phyloP scores from a whole-genome alignment of 2,888 invertebrate species.

The Drosophila atripex region DNA sequence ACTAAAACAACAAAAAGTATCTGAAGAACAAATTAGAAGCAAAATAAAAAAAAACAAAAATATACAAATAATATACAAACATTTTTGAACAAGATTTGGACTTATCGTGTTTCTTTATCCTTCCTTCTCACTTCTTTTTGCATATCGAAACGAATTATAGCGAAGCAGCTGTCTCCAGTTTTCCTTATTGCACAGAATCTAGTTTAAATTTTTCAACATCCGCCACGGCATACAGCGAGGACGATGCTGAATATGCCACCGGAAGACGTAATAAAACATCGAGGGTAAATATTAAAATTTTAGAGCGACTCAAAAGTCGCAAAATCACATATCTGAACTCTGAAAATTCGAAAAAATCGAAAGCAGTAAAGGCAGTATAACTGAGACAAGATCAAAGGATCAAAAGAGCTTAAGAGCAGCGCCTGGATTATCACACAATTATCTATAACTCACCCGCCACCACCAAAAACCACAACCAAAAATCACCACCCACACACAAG shows the following conservation, averaged over 20 bases:
- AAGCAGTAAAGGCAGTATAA: constrained; percentile 8
- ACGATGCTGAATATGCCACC: constrained; percentile 89
- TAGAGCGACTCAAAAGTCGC: constrained; percentile 55
- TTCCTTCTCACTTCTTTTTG: constrained; percentile 78
- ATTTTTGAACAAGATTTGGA: constrained; percentile 71
- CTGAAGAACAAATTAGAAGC: constrained; percentile 35
- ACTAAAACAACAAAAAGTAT: constrained; percentile 59
- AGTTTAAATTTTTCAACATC: constrained; percentile 88
- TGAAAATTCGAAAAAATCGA: constrained; percentile 16
- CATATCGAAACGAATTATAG: constrained; percentile 79
- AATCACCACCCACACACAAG: constrained; percentile 46
- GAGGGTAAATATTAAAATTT: constrained; percentile 85
- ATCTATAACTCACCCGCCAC: constrained; percentile 37
- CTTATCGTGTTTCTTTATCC: constrained; percentile 78
- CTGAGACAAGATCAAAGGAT: constrained; percentile 68
- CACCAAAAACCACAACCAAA: constrained; percentile 23
- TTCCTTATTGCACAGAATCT: constrained; percentile 84
- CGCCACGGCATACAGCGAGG: constrained; percentile 87
- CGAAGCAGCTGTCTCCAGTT: constrained; percentile 84
- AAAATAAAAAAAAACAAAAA: constrained; percentile 26
- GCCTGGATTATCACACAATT: constrained; percentile 46
- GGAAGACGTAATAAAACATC: constrained; percentile 90
- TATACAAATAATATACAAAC: constrained; percentile 31
- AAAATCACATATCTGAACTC: constrained; percentile 47
- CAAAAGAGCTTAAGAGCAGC: constrained; percentile 60